A percentile compares a stretch with the other conserved stretches of the same genome.
These are phyloP conservation scores for Cygnus olor DNA, from an alignment of 2,797 vertebrate species.

Conservation along the genomic window DNA sequence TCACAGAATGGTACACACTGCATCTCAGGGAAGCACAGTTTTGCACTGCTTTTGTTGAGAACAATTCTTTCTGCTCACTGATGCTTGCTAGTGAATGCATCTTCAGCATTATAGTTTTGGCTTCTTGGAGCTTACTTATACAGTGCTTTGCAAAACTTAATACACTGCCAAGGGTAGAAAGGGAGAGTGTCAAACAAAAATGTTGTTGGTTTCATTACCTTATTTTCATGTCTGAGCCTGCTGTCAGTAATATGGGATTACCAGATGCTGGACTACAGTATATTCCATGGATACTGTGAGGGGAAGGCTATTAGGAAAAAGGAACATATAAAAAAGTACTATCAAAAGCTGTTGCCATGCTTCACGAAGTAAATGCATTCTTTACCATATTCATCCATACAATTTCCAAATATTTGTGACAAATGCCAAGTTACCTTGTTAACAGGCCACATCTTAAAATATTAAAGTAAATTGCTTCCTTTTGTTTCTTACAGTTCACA, in stretches of 20 bases:
- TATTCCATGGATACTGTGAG: slow-evolving; percentile 94
- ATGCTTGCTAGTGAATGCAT: not conserved
- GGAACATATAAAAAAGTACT: not conserved
- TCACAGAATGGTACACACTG: not conserved
- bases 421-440: not conserved
- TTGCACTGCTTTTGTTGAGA: not conserved
- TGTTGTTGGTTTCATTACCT: slow-evolving; percentile 78
- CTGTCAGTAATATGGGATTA: slow-evolving; percentile 96
- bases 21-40: not conserved
- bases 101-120: not conserved
- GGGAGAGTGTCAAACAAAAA: not conserved
- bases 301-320: slow-evolving; percentile 84
- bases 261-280: slow-evolving; percentile 98
- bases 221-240: slow-evolving; percentile 98
- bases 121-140: not conserved
- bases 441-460: not conserved
- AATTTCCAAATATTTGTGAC: not conserved
- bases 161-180: not conserved
- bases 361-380: not conserved
- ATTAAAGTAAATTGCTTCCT: not conserved
- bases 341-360: not conserved
- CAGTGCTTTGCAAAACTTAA: not conserved
- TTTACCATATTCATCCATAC: not conserved
- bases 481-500: not conserved
- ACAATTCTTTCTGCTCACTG: not conserved